Conservation (phyloP, 2,113 vertebrate genomes). For the Panthera leo region DNA sequence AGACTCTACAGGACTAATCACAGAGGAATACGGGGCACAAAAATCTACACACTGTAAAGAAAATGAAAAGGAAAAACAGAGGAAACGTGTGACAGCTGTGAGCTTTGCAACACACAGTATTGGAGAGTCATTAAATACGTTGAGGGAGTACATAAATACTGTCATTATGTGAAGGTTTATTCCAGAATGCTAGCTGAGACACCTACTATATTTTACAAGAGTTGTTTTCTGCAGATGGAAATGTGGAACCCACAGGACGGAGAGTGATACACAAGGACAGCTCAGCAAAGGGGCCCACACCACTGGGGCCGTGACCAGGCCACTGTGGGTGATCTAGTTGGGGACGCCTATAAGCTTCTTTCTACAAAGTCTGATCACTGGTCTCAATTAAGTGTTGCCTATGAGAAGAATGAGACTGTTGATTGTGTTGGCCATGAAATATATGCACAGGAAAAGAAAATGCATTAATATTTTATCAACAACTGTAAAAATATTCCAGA, state of each 20-base stretch:
- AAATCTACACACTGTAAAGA: neutral
- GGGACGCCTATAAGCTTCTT: neutral
- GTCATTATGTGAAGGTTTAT: neutral
- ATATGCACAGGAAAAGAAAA: conserved; percentile 8
- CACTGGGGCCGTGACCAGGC: neutral
- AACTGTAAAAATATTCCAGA: conserved; percentile 5
- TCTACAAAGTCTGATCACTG: neutral
- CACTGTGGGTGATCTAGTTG: neutral
- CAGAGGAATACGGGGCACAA: neutral
- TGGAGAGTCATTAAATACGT: neutral
- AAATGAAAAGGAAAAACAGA: neutral
- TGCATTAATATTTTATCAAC: conserved; percentile 1
- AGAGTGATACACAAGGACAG: accelerated
- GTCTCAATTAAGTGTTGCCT: neutral
- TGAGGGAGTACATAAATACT: neutral
- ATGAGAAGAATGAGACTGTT: neutral
- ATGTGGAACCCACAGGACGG: neutral
- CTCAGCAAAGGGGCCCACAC: accelerated
- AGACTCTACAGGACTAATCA: neutral
- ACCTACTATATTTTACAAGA: neutral
- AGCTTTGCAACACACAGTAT: accelerated
- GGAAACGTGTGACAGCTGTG: neutral
- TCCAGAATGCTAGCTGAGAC: neutral
- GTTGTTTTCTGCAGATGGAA: neutral
- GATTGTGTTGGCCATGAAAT: neutral